Percentiles rank a stretch among this genome's conserved stretches.
phyloP scores from a whole-genome alignment of 2,888 invertebrate genomes.

The Caenorhabditis panamensis region DNA sequence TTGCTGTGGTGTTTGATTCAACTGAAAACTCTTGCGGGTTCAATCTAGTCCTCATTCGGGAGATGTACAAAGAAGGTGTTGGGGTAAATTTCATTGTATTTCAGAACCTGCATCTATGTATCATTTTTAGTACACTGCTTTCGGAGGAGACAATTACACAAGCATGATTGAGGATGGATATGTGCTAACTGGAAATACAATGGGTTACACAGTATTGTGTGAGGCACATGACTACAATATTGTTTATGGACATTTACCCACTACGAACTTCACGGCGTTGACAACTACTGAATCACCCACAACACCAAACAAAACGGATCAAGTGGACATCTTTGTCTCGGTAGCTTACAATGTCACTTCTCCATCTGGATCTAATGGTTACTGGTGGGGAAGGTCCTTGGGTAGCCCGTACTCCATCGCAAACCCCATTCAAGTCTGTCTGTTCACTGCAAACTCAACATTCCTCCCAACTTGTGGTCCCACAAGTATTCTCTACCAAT shows the following conservation, averaged over 20 bases:
- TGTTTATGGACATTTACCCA: too few relatives aligned
- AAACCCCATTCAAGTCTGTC: constrained; percentile 4
- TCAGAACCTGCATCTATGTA: too few relatives aligned
- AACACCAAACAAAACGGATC: not conserved
- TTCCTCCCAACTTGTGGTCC: not conserved
- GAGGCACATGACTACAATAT: constrained; percentile 6
- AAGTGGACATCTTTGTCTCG: not conserved
- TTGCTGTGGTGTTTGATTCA: too few relatives aligned
- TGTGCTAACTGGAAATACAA: too few relatives aligned
- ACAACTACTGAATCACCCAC: not conserved
- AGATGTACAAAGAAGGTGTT: too few relatives aligned
- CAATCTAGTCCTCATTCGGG: too few relatives aligned
- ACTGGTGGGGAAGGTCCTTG: not conserved
- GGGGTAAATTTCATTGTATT: too few relatives aligned
- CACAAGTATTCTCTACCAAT: not conserved
- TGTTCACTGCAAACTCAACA: constrained; percentile 15
- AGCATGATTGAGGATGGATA: too few relatives aligned
- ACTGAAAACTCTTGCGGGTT: too few relatives aligned
- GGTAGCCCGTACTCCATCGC: not conserved
- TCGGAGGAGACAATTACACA: too few relatives aligned
- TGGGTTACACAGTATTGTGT: too few relatives aligned
- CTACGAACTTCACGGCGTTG: not conserved
- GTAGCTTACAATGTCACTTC: not conserved
- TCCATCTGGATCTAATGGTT: not conserved
- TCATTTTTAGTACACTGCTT: too few relatives aligned